Conservation (phyloP, 2,797 vertebrate genomes). For the Pangasius sanitwongsei region DNA sequence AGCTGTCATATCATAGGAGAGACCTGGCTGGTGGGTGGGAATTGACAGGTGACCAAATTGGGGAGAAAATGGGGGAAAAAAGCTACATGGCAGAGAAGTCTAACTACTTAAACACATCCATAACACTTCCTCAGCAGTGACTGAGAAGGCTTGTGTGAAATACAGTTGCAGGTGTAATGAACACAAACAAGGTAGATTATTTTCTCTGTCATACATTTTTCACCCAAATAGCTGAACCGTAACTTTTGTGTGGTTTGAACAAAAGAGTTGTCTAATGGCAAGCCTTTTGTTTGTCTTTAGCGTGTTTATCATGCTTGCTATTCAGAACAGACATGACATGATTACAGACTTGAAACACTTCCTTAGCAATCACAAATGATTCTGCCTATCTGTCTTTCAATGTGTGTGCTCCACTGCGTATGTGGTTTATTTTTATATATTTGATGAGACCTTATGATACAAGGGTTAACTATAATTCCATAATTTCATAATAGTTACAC, state of each 20-base stretch:
- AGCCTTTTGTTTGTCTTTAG: background rate
- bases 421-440: background rate
- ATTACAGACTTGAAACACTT: background rate
- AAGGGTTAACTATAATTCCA: background rate
- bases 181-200: background rate
- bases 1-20: background rate
- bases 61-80: background rate
- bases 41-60: background rate
- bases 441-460: background rate
- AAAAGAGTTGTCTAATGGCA: background rate
- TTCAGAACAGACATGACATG: conserved; percentile 8
- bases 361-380: background rate
- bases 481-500: background rate
- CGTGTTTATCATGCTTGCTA: background rate
- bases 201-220: background rate
- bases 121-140: background rate
- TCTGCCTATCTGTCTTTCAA: background rate
- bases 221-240: background rate
- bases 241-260: background rate
- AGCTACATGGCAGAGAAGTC: background rate
- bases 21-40: background rate
- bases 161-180: background rate
- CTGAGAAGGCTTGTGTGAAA: background rate
- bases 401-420: background rate
- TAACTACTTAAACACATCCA: background rate